Base-by-base conservation (phyloP, 2,888 invertebrate species). In the Acrobasis repandana region DNA sequence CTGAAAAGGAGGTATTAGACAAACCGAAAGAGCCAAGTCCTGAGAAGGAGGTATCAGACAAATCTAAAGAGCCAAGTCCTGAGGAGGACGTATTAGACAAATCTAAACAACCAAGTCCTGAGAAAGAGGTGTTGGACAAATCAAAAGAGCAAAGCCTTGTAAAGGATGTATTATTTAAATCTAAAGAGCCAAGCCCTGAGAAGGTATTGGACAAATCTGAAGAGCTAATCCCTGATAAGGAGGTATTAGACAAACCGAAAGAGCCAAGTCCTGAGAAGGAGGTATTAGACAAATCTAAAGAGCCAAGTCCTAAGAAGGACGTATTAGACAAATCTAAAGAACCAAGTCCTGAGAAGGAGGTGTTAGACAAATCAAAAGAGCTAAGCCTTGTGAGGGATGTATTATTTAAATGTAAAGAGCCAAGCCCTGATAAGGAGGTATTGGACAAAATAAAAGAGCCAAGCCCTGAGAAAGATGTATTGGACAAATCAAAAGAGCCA, bases 311-410 rank as follows among this genome's bases (percentile, higher is more conserved):
- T 0, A 47, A 58, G 0, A 62, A 64, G 18, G 51, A n/a, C n/a
- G n/a, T 46, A 8, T 9, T 34, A 0, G 52, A 36, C 11, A 52
- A 52, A 11, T 52, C 56, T 8, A 59, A 46, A 18, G 46, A 46
- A 48, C 15, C 28, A 16, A 33, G 47, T 28, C 15, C 14, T 18
- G 54, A 54, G n/a, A 48, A 54, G 20, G 20, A 48, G 1, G 10
- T 11, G 3, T n/a, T 33, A 9, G 36, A 52, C 0, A 48, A 34
- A 47, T 47, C 47, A 2, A 66, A 62, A 11, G 36, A 6, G 9
- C 43, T 60, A 1, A 73, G 68, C 15, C 58, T 62, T 8, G 38
- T 63, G 0, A 52, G 49, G 15, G 61, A n/a, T n/a, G n/a, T n/a
- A n/a, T n/a, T n/a, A n/a, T n/a, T n/a, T n/a, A n/a, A n/a, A n/a